phyloP scores from a whole-genome alignment of 2,113 vertebrate species.

The Epinephelus moara region DNA sequence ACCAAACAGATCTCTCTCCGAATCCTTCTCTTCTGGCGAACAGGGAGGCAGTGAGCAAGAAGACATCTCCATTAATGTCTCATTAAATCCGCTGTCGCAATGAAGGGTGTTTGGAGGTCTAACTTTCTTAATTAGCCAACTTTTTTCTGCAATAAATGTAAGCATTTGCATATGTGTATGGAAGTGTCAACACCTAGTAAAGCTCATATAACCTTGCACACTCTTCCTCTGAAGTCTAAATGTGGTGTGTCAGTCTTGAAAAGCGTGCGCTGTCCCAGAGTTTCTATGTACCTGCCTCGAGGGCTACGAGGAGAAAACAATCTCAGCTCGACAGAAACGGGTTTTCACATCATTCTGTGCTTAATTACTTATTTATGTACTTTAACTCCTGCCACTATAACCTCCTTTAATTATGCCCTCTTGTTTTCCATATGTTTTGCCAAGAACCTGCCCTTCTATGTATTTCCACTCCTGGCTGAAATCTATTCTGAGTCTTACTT shows the following conservation, averaged over 20 bases:
- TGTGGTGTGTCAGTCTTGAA: constrained; percentile 19
- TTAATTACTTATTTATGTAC: constrained; percentile 66
- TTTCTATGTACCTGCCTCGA: constrained; percentile 35
- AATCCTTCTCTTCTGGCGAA: constrained; percentile 38
- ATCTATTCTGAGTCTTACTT: constrained; percentile 42
- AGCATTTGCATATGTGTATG: constrained; percentile 49
- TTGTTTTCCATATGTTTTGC: constrained; percentile 70
- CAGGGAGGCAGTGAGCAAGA: constrained; percentile 39
- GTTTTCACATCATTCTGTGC: constrained; percentile 58
- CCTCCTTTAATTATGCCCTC: constrained; percentile 58
- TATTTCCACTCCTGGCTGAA: constrained; percentile 52
- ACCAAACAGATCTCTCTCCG: constrained; percentile 54
- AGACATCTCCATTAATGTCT: constrained; percentile 74
- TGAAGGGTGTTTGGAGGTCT: constrained; percentile 71
- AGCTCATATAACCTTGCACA: constrained; percentile 38
- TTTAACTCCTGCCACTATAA: constrained; percentile 56
- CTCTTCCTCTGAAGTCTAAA: constrained; percentile 26
- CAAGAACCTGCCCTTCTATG: constrained; percentile 54
- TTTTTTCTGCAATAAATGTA: constrained; percentile 47
- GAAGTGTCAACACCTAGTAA: constrained; percentile 46
- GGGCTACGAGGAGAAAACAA: constrained; percentile 17
- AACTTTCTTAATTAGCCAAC: constrained; percentile 64
- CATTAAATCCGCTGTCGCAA: constrained; percentile 68
- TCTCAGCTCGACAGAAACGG: constrained; percentile 42
- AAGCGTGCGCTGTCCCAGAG: constrained; percentile 17